Base-by-base conservation (phyloP, 2,113 vertebrate genomes). In the Cryptotis parvus region DNA sequence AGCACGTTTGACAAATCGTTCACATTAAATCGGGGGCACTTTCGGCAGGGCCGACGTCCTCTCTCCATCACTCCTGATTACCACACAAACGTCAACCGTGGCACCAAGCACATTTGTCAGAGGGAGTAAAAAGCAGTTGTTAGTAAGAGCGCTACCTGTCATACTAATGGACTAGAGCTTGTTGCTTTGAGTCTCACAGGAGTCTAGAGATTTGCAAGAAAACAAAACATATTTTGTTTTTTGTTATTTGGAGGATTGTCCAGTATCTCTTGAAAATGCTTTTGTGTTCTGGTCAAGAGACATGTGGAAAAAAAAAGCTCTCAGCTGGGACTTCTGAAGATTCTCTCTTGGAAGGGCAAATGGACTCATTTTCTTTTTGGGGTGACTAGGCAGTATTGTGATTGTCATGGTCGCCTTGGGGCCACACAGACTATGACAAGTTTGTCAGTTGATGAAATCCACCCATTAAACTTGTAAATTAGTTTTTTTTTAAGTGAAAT, bases 1-100 rank as follows among this genome's bases (percentile, higher is more conserved):
- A 97, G 98, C 98, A 84, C 98, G 75, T 96, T 95, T 98, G 98
- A 98, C 98, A 98, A 98, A 98, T 98, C 73, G 94, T 97, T 97
- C 97, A 37, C 98, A 98, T 98, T 98, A 98, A 98, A 98, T 97
- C 43, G 97, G 98, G 98, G 97, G 97, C 98, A 98, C 97, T 98
- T 98, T 98, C 96, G 97, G 97, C 98, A 97, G 98, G 96, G 15
- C 94, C 94, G 93, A 96, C 97, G 95, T 98, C 98, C 98, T 94
- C 98, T 97, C 98, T 99, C 98, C 98, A 98, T 99, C 98, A 99
- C 98, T 98, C 98, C 98, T 98, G 98, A 99, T 99, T 98, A 98
- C 98, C 96, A 98, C 98, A 97, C 98, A 97, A 98, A 98, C 97
- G 97, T 98, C 98, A 98, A 91, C 97, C 91, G 0, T 97, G 98